Base-by-base conservation (phyloP, 1,140 invertebrate genomes). In the Nilaparvata lugens region DNA sequence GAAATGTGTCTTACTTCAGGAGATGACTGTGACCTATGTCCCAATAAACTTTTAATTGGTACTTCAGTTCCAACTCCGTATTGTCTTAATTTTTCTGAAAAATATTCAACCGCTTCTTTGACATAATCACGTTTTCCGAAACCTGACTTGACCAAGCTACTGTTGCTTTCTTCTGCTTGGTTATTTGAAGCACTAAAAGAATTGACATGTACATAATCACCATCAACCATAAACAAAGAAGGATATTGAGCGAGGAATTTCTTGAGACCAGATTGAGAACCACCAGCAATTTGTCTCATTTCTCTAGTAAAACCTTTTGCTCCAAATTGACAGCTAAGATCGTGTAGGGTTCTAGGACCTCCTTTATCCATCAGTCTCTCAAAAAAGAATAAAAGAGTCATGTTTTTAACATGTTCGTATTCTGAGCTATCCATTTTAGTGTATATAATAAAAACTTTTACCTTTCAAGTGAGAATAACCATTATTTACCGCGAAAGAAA, bases 1-100 rank as follows among this genome's bases (percentile, higher is more conserved):
- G 93, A 96, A 64, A 97, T 93, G 71, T 97, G 93, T 57, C 95
- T 82, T 59, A 97, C 92, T 79, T 97, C 93, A 6, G 93, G 93
- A 28, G 92, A 93, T 11, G 95, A 94, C 75, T 95, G 92, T 43
- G 90, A 94, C 61, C 93, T 79, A 76, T 97, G 94, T 0, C 94
- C 94, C 16, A 96, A 77, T 42, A 97, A 79, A 74, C 90, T 93
- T 74, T 92, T 92, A 25, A 97, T 94, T 7, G 94, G 93, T 42
- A 95, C 91, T 79, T 94, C 88, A 4, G 88, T 92, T 60, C 90
- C 88, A 63, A 86, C 82, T 38, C 93, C 90, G 74, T 95, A 93
- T 73, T 95, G 88, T 52, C 88, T 78, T 68, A 96, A 81, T 76
- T 95, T 94, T 70, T 87, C 84, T 14, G 87, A 86, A 76, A 97